Evolutionary conservation across 1,140 invertebrate species (phyloP).

Genomic region (Armadillidium nasatum): DNA sequence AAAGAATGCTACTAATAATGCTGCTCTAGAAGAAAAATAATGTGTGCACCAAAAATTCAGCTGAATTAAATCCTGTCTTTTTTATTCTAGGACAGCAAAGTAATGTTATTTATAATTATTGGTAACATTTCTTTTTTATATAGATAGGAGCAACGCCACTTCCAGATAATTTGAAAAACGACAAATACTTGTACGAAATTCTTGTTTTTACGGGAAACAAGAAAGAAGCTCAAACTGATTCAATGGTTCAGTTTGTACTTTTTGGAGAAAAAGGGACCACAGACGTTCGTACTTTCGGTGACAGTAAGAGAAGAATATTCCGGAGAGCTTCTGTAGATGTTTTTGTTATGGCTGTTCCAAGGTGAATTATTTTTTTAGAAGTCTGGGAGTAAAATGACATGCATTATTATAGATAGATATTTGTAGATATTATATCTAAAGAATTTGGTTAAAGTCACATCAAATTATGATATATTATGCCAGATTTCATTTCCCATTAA

Average conservation of each 20-base stretch:
- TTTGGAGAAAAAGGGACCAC: conserved; percentile 54
- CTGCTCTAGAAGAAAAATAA: no score
- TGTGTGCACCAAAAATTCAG: no score
- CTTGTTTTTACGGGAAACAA: conserved; percentile 55
- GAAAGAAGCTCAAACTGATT: conserved; percentile 54
- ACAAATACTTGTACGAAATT: conserved; percentile 58
- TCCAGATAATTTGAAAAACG: conserved; percentile 42
- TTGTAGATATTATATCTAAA: background rate
- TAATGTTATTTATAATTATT: no score
- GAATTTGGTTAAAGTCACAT: no score
- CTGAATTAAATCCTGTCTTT: no score
- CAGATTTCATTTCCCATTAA: no score
- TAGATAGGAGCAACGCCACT: background rate
- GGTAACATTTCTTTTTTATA: no score
- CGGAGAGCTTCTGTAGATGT: conserved; percentile 51
- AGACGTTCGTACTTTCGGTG: conserved; percentile 49
- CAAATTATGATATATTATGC: no score
- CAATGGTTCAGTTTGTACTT: conserved; percentile 53
- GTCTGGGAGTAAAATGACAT: background rate
- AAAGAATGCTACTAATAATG: no score
- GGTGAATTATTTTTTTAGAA: conserved; percentile 12
- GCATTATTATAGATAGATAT: background rate
- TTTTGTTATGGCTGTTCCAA: conserved; percentile 53
- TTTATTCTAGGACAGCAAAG: no score
- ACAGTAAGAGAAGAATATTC: conserved; percentile 52